Evolutionary conservation across 1,140 invertebrate genomes (phyloP).

Genomic region (Drosophila takahashii): DNA sequence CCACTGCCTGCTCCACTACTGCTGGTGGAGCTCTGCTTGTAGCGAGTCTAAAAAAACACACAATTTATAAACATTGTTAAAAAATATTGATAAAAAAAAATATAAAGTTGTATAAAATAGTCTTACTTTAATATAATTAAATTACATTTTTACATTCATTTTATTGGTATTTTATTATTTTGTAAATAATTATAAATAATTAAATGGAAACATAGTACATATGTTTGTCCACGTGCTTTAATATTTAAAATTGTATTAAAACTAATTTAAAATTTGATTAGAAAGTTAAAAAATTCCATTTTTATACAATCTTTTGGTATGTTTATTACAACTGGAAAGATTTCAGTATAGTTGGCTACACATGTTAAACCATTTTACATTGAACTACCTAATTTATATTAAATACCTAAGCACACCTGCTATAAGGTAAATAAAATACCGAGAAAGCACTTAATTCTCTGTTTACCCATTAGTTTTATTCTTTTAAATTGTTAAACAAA

Average conservation of each 20-base stretch:
- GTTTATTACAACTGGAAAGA: too few relatives aligned
- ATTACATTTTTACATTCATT: too few relatives aligned
- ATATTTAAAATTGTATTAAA: too few relatives aligned
- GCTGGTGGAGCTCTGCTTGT: slow-evolving; percentile 66
- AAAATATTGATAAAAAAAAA: not conserved
- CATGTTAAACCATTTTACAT: not conserved
- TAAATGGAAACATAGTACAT: too few relatives aligned
- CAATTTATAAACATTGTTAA: not conserved
- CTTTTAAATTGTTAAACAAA: slow-evolving; percentile 20
- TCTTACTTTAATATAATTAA: not conserved
- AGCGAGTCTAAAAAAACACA: slow-evolving; percentile 45
- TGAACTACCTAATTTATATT: not conserved
- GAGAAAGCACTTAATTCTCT: slow-evolving; percentile 6
- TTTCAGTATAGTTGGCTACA: too few relatives aligned
- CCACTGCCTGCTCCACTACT: slow-evolving; percentile 63
- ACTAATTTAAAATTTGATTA: too few relatives aligned
- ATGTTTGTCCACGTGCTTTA: not conserved
- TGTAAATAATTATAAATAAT: too few relatives aligned
- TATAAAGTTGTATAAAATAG: too few relatives aligned
- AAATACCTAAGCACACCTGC: slow-evolving; percentile 1
- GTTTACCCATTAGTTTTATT: slow-evolving; percentile 32
- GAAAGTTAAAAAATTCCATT: too few relatives aligned
- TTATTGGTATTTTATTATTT: too few relatives aligned
- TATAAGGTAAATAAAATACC: slow-evolving; percentile 13
- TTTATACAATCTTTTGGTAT: too few relatives aligned